Evolutionary conservation across 2,888 invertebrate genomes (phyloP).

Genomic region (Drosophila fungiperda): DNA sequence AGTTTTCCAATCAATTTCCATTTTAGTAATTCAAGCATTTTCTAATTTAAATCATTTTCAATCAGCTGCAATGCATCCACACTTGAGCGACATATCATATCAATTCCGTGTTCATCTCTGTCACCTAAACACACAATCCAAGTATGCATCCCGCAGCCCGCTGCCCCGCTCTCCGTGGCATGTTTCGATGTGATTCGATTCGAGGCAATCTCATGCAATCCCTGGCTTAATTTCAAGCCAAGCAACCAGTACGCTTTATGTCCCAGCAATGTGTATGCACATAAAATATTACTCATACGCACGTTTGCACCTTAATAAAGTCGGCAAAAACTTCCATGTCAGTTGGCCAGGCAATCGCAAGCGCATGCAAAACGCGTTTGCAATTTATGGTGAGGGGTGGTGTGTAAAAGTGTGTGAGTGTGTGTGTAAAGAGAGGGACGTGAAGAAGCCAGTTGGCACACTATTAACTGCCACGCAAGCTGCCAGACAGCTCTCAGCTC

Average conservation of each 20-base stretch:
- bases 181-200: conserved; percentile 33
- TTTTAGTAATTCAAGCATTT: conserved; percentile 22
- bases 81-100: conserved; percentile 14
- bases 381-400: conserved; percentile 18
- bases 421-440: background rate
- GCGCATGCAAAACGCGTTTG: conserved; percentile 41
- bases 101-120: conserved; percentile 13
- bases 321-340: conserved; percentile 39
- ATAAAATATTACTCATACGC: conserved; percentile 58
- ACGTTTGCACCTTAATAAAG: conserved; percentile 60
- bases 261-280: conserved; percentile 13
- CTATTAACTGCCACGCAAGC: conserved; percentile 28
- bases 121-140: conserved; percentile 28
- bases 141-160: background rate
- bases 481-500: conserved; percentile 18
- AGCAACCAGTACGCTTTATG: conserved; percentile 3
- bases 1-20: conserved; percentile 26
- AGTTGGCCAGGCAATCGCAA: conserved; percentile 42
- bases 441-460: conserved; percentile 13
- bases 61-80: conserved; percentile 18
- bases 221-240: conserved; percentile 41
- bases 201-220: conserved; percentile 35
- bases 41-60: conserved; percentile 36
- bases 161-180: background rate
- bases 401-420: too few relatives aligned